Conservation (phyloP, 2,888 invertebrate genomes). For the Lottia gigantea region DNA sequence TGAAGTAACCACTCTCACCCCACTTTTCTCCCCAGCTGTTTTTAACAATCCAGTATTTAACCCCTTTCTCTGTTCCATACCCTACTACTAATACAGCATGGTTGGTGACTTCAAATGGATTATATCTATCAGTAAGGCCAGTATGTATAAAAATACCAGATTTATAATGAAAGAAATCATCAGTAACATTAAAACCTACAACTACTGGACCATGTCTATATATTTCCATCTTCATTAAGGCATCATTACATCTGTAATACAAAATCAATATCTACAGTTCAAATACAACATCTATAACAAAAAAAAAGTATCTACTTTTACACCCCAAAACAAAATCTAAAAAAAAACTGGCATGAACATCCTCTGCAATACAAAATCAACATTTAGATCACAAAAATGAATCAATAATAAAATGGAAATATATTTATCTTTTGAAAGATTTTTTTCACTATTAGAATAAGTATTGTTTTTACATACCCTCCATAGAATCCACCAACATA, state of each 20-base stretch:
- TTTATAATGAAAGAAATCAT: constrained; percentile 66
- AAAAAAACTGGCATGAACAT: too few relatives aligned
- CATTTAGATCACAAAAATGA: too few relatives aligned
- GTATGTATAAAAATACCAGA: constrained; percentile 70
- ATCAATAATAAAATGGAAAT: not conserved
- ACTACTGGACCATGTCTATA: constrained; percentile 69
- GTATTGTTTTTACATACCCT: constrained; percentile 55
- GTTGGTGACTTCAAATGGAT: constrained; percentile 70
- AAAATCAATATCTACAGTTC: too few relatives aligned
- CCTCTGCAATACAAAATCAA: too few relatives aligned
- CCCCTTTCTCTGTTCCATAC: constrained; percentile 67
- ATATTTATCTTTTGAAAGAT: not conserved
- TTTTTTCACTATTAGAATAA: not conserved
- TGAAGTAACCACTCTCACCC: constrained; percentile 67
- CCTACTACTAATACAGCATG: constrained; percentile 71
- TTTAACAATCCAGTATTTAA: constrained; percentile 68
- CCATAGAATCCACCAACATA: constrained; percentile 72
- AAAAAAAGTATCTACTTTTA: too few relatives aligned
- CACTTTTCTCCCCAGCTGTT: constrained; percentile 68
- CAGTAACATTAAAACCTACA: constrained; percentile 70
- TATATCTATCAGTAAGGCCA: constrained; percentile 60
- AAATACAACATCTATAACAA: too few relatives aligned
- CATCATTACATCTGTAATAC: constrained; percentile 68
- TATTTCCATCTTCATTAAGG: constrained; percentile 68
- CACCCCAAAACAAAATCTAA: too few relatives aligned